phyloP scores from a whole-genome alignment of 2,113 vertebrate genomes.

The Clarias macrocephalus region DNA sequence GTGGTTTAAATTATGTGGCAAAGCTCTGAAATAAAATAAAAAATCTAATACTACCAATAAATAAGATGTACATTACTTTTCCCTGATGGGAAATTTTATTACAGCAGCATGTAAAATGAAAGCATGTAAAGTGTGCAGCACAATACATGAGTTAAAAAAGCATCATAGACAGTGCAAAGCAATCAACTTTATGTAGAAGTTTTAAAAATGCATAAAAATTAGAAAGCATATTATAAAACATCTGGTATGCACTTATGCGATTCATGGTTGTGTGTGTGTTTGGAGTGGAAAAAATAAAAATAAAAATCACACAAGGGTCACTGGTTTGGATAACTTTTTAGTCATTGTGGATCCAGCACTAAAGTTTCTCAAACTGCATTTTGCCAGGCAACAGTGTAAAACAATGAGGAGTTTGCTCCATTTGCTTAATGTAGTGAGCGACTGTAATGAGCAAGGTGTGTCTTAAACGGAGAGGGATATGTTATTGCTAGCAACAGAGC shows the following conservation, averaged over 20 bases:
- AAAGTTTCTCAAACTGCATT: not conserved
- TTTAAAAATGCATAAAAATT: not conserved
- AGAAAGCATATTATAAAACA: not conserved
- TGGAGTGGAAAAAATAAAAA: too few species aligned
- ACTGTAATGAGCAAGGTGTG: not conserved
- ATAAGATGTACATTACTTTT: too few species aligned
- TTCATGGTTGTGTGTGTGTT: not conserved
- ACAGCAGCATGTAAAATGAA: not conserved
- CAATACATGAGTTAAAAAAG: not conserved
- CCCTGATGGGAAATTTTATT: not conserved
- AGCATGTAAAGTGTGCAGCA: not conserved
- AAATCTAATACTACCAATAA: not conserved
- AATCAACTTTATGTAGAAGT: not conserved
- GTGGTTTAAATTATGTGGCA: not conserved
- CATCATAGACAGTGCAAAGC: not conserved
- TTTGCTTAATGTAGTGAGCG: too few species aligned
- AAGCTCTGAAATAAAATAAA: not conserved
- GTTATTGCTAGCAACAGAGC: not conserved
- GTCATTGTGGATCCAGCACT: not conserved
- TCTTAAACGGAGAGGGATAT: not conserved
- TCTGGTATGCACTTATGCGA: not conserved
- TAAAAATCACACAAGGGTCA: not conserved
- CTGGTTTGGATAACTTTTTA: not conserved
- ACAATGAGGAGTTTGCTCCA: not conserved
- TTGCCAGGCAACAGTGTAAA: not conserved